Evolutionary conservation across 2,113 vertebrate species (phyloP).

Genomic region (Gavia stellata): DNA sequence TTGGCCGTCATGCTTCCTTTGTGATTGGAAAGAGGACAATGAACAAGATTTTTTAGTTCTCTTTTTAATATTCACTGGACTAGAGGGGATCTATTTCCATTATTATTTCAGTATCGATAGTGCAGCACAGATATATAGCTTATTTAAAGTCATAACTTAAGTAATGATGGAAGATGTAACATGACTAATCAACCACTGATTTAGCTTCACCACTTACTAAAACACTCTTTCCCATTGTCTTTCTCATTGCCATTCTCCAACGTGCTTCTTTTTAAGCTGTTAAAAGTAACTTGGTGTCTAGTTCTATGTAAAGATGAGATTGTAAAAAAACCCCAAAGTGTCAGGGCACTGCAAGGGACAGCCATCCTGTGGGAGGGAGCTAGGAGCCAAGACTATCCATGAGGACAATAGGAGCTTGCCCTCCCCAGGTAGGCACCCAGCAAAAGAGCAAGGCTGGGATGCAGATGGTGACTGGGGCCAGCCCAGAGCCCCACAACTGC

Average conservation of each 20-base stretch:
- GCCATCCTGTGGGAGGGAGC: background rate
- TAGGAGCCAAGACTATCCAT: background rate
- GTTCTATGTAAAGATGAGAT: background rate
- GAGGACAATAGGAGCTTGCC: background rate
- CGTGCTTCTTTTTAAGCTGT: background rate
- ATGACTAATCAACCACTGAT: background rate
- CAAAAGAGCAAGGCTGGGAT: background rate
- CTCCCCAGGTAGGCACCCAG: background rate
- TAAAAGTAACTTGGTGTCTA: background rate
- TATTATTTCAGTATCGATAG: background rate
- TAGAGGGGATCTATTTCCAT: background rate
- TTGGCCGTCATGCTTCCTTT: background rate
- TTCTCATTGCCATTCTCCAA: background rate
- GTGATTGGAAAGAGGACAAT: background rate
- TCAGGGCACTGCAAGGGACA: rapidly evolving
- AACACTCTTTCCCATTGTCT: background rate
- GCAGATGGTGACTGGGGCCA: background rate
- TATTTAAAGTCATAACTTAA: background rate
- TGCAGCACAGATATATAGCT: background rate
- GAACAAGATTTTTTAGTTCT: background rate
- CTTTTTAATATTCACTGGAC: background rate
- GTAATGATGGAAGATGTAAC: background rate
- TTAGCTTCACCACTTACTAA: background rate
- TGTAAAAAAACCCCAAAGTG: background rate
- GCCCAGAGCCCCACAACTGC: rapidly evolving